A percentile compares a stretch with the other conserved stretches of the same genome.
These are phyloP conservation scores for Pelodytes ibericus DNA, from an alignment of 2,797 vertebrate species.

Conservation along the genomic window DNA sequence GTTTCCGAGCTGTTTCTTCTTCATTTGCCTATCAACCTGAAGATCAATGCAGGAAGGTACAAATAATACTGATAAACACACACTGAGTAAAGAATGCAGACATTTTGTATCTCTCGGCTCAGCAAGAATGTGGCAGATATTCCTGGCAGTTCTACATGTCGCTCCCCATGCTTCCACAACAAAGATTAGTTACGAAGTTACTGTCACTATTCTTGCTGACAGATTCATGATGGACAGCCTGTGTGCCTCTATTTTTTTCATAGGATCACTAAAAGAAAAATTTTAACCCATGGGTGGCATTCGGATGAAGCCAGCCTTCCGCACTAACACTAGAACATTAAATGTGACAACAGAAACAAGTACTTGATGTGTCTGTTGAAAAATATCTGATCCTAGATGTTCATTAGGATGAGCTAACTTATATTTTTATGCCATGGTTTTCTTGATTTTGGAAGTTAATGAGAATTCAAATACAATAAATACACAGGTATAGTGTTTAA, in stretches of 20 bases:
- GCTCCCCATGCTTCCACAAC: slow-evolving; percentile 33
- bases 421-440: no score
- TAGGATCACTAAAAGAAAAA: slow-evolving; percentile 8
- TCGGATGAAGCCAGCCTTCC: neutral
- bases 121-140: slow-evolving; percentile 34
- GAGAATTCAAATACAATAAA: no score
- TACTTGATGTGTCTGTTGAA: neutral
- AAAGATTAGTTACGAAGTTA: slow-evolving; percentile 37
- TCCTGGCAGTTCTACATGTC: slow-evolving; percentile 38
- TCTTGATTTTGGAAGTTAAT: no score
- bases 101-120: slow-evolving; percentile 32
- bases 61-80: slow-evolving; percentile 37
- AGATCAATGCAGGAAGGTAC: slow-evolving; percentile 30
- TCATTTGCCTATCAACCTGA: slow-evolving; percentile 37
- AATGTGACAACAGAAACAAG: neutral
- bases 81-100: slow-evolving; percentile 34
- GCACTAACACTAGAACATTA: neutral
- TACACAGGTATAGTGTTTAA: no score
- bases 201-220: slow-evolving; percentile 41
- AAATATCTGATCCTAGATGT: neutral
- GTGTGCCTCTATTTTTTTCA: slow-evolving; percentile 20
- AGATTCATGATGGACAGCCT: slow-evolving; percentile 33
- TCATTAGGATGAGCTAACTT: no score
- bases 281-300: neutral
- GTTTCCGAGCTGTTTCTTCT: slow-evolving; percentile 29